Percentiles rank a stretch among this genome's conserved stretches.
Conservation (phyloP, 2,797 vertebrate genomes). For the Rhynchotus rufescens region DNA sequence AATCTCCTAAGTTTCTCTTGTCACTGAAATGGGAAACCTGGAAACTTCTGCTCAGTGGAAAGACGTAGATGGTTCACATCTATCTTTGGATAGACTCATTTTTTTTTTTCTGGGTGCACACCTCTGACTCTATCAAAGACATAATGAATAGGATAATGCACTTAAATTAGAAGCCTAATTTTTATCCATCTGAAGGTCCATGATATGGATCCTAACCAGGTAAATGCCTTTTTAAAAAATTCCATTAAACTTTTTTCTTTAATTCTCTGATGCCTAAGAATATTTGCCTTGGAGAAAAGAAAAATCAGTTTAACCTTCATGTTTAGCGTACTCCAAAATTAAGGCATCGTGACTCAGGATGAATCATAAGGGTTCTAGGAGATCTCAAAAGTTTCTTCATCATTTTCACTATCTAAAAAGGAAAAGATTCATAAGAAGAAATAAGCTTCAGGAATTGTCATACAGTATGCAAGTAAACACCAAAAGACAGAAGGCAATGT, state of each 20-base stretch:
- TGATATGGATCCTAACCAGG: not conserved
- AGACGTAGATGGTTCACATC: not conserved
- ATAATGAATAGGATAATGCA: not conserved
- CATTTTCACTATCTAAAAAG: not conserved
- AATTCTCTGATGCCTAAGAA: slow-evolving; percentile 6
- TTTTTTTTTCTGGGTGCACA: not conserved
- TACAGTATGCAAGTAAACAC: not conserved
- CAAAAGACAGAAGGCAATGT: not conserved
- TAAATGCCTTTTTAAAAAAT: not conserved
- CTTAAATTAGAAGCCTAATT: not conserved
- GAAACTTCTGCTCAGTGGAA: not conserved
- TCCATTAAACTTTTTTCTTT: not conserved
- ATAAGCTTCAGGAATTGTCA: not conserved
- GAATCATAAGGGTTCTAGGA: slow-evolving; percentile 20
- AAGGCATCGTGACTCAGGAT: slow-evolving; percentile 44
- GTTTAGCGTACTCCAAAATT: slow-evolving; percentile 25
- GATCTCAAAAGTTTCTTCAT: slow-evolving; percentile 8
- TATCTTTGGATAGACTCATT: not conserved
- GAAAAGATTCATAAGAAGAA: not conserved
- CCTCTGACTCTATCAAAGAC: not conserved
- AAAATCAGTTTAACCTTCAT: slow-evolving; percentile 20
- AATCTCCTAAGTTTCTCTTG: not conserved
- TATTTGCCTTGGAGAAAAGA: not conserved
- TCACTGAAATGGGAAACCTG: not conserved
- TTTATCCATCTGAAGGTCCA: not conserved